Conservation (phyloP, 2,113 vertebrate species). For the Caranx melampygus region DNA sequence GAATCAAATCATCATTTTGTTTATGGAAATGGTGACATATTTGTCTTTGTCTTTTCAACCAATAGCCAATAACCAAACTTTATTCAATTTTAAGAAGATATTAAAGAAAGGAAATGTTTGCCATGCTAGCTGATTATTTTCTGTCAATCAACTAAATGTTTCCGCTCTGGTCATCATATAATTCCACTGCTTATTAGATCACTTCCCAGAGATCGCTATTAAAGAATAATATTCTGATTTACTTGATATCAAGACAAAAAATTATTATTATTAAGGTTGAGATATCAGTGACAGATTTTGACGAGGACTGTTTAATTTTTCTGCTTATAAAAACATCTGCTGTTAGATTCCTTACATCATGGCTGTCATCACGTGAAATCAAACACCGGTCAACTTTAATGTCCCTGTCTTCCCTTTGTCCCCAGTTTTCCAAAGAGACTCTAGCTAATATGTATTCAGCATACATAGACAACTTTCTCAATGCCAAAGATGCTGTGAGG, state of each 20-base stretch:
- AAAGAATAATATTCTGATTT: too few relatives aligned
- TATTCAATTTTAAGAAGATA: too few relatives aligned
- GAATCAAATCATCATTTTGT: too few relatives aligned
- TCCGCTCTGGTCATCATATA: too few relatives aligned
- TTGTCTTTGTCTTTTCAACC: too few relatives aligned
- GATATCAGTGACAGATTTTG: neutral
- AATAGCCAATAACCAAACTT: too few relatives aligned
- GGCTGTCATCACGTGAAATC: neutral
- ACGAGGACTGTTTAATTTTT: neutral
- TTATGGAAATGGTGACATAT: too few relatives aligned
- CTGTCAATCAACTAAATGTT: neutral
- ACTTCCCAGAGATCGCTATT: too few relatives aligned
- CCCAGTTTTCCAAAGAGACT: slow-evolving; percentile 96
- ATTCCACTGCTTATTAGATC: too few relatives aligned
- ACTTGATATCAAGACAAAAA: neutral
- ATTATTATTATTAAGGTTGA: neutral
- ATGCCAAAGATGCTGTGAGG: slow-evolving; percentile 96
- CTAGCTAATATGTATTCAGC: slow-evolving; percentile 97
- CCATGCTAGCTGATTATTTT: neutral
- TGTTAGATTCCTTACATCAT: neutral
- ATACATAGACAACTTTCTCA: slow-evolving; percentile 99
- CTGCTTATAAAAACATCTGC: neutral
- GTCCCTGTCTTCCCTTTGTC: neutral
- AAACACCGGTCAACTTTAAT: neutral
- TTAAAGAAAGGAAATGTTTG: neutral